A percentile compares a stretch with the other conserved stretches of the same genome.
Evolutionary conservation across 2,888 invertebrate species (phyloP).

Genomic region (Ommatoiulus sabulosus): DNA sequence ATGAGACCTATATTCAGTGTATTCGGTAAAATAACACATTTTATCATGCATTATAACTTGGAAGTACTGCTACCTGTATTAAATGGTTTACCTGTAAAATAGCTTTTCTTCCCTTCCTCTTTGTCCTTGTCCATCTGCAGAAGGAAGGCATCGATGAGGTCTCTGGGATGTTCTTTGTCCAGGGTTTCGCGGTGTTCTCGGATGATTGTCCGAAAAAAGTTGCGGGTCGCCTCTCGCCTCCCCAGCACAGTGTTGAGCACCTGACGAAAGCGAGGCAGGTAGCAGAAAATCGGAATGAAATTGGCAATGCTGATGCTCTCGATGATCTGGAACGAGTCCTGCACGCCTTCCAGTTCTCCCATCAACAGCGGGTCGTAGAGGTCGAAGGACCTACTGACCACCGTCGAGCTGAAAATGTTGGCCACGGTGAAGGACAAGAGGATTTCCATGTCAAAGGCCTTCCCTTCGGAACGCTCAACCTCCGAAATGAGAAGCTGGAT

Average conservation of each 20-base stretch:
- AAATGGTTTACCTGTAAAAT: slow-evolving; percentile 59
- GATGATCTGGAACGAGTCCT: slow-evolving; percentile 59
- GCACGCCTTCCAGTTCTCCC: slow-evolving; percentile 56
- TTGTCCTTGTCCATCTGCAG: slow-evolving; percentile 58
- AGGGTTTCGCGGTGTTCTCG: slow-evolving; percentile 55
- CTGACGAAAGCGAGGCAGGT: slow-evolving; percentile 47
- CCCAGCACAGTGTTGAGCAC: slow-evolving; percentile 30
- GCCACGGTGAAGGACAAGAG: slow-evolving; percentile 58
- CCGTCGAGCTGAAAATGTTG: slow-evolving; percentile 58
- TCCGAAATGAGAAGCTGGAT: slow-evolving; percentile 56
- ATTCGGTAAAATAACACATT: too few relatives aligned
- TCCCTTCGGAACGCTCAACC: slow-evolving; percentile 55
- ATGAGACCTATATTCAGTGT: too few relatives aligned
- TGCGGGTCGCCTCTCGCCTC: slow-evolving; percentile 18
- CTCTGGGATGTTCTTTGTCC: slow-evolving; percentile 55
- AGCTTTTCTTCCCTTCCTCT: slow-evolving; percentile 50
- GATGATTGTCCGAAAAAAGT: slow-evolving; percentile 59
- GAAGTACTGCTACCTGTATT: not conserved
- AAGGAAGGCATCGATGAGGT: slow-evolving; percentile 61
- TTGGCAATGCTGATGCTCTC: slow-evolving; percentile 57
- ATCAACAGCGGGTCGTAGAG: slow-evolving; percentile 58
- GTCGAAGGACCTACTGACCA: slow-evolving; percentile 58
- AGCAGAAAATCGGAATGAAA: slow-evolving; percentile 57
- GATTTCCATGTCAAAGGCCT: slow-evolving; percentile 57
- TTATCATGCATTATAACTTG: too few relatives aligned